A percentile compares a stretch with the other conserved stretches of the same genome.
Conservation (phyloP, 1,140 invertebrate genomes). For the Hestina assimilis region DNA sequence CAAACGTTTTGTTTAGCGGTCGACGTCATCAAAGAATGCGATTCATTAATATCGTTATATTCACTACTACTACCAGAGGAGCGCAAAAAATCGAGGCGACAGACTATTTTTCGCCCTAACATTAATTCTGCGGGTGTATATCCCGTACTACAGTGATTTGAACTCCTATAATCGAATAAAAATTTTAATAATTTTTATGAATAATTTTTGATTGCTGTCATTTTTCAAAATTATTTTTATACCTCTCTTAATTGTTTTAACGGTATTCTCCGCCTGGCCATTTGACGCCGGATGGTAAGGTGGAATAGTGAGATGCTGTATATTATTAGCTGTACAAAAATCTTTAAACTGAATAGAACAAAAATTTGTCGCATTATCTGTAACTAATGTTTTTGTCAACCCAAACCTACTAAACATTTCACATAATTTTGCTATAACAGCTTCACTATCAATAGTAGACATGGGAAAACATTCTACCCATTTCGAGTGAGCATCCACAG, state of each 20-base stretch:
- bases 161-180: background rate
- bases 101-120: background rate
- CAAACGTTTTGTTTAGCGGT: background rate
- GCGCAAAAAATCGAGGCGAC: background rate
- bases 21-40: background rate
- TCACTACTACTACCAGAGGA: no score
- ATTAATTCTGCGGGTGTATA: background rate
- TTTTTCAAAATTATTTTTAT: background rate
- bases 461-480: background rate
- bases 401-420: no score
- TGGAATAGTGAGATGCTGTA: no score
- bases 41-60: background rate
- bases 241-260: background rate
- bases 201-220: background rate
- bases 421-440: background rate
- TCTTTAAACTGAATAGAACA: background rate
- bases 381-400: no score
- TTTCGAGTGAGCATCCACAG: background rate
- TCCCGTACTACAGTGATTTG: background rate
- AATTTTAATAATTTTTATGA: background rate
- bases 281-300: background rate
- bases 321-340: background rate
- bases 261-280: background rate
- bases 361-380: background rate
- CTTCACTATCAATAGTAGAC: background rate